Conservation (phyloP, 2,797 vertebrate genomes). For the Tenualosa thibaudeaui region DNA sequence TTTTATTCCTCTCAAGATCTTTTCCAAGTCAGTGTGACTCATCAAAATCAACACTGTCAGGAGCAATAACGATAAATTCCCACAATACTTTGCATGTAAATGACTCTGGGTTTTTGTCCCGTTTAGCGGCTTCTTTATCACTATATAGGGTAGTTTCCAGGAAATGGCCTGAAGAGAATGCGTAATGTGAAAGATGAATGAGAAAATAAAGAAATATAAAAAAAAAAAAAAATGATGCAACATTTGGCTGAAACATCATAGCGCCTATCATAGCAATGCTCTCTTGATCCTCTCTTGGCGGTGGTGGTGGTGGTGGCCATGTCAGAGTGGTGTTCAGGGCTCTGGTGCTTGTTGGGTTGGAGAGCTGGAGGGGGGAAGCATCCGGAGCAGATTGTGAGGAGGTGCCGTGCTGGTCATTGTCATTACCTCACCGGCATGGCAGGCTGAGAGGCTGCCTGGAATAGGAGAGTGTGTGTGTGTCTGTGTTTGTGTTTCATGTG, state of each 20-base stretch:
- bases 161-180: not conserved
- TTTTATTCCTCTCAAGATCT: conserved; percentile 15
- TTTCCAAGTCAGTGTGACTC: conserved; percentile 28
- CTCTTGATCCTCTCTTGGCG: not conserved
- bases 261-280: not conserved
- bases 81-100: conserved; percentile 2
- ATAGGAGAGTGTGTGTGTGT: not conserved
- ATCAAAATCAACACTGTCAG: conserved; percentile 1
- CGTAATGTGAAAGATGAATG: not conserved
- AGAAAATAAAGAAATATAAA: not conserved
- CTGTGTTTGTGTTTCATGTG: not conserved
- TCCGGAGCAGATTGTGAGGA: not conserved
- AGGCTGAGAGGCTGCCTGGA: conserved; percentile 13
- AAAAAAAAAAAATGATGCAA: not conserved
- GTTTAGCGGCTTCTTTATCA: not conserved
- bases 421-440: conserved; percentile 29
- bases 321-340: not conserved
- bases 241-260: not conserved
- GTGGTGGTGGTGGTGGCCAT: not conserved
- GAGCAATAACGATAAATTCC: not conserved
- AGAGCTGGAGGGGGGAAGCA: not conserved
- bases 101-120: not conserved
- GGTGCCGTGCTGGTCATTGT: not conserved
- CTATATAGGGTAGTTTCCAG: not conserved
- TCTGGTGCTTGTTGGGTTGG: not conserved